Conservation (phyloP, 35 echinoderm and acorn worm genomes). For the Hemicentrotus pulcherrimus region DNA sequence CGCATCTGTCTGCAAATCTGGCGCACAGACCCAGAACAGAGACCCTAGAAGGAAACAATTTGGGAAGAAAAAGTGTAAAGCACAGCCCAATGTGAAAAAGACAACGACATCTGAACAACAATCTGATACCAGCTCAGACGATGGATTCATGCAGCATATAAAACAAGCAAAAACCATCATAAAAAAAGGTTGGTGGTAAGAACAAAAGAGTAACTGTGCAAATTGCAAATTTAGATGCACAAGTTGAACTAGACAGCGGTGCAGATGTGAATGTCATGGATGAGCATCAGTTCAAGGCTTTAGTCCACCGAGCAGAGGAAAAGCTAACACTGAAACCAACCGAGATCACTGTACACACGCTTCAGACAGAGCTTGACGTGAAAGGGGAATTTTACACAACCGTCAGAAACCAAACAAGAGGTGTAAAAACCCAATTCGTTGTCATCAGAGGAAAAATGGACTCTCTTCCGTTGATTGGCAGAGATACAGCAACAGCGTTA, state of each 20-base stretch:
- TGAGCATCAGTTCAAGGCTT: constrained; percentile 32
- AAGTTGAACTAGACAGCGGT: constrained; percentile 29
- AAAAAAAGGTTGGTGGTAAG: not conserved
- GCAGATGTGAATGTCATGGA: constrained; percentile 75
- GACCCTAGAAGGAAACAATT: not conserved
- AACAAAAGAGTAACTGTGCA: constrained; percentile 1
- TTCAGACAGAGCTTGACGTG: not conserved
- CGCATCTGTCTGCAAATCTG: constrained; percentile 49
- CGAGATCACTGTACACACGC: not conserved
- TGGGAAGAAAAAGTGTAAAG: not conserved
- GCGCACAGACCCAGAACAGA: not conserved
- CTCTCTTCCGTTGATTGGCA: constrained; percentile 55
- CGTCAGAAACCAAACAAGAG: constrained; percentile 63
- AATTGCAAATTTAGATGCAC: constrained; percentile 6
- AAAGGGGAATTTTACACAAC: constrained; percentile 11
- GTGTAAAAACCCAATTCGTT: constrained; percentile 58
- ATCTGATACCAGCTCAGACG: not conserved
- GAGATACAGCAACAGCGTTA: constrained; percentile 22
- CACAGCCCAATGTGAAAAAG: constrained; percentile 24
- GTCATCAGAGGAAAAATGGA: constrained; percentile 57
- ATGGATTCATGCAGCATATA: not conserved
- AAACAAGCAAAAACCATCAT: not conserved
- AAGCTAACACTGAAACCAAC: not conserved
- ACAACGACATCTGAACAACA: constrained; percentile 10
- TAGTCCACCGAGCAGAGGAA: not conserved